A percentile compares a stretch with the other conserved stretches of the same genome.
Evolutionary conservation across 2,888 invertebrate species (phyloP).

Genomic region (Myopa testacea): DNA sequence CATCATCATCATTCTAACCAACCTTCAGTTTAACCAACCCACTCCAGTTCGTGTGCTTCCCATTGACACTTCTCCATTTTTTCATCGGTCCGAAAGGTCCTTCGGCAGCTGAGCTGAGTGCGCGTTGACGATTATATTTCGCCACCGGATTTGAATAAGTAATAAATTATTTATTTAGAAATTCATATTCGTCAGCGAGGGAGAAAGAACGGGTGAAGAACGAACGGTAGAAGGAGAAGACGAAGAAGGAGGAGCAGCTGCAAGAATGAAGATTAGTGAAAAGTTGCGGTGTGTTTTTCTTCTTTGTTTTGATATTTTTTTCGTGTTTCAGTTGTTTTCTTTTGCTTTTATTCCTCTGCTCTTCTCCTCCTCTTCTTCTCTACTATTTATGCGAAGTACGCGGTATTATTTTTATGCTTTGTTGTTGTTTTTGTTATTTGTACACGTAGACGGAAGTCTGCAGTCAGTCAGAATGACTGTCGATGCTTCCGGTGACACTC

Average conservation of each 20-base stretch:
- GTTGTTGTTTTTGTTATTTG: slow-evolving; percentile 35
- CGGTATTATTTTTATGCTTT: slow-evolving; percentile 51
- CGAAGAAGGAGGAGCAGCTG: slow-evolving; percentile 18
- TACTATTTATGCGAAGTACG: slow-evolving; percentile 59
- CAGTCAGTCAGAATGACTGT: neutral
- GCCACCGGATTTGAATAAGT: slow-evolving; percentile 58
- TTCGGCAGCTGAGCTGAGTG: slow-evolving; percentile 23
- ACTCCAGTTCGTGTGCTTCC: neutral
- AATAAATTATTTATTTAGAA: slow-evolving; percentile 60
- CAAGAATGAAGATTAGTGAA: slow-evolving; percentile 29
- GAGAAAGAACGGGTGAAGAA: neutral
- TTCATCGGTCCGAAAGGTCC: neutral
- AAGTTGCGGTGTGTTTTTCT: slow-evolving; percentile 25
- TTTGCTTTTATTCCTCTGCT: neutral
- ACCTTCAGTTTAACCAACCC: too few relatives aligned
- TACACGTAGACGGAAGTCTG: slow-evolving; percentile 4
- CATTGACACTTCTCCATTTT: neutral
- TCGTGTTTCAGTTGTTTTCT: slow-evolving; percentile 44
- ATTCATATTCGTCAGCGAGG: slow-evolving; percentile 33
- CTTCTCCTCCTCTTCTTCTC: neutral
- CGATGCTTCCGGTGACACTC: slow-evolving; percentile 47
- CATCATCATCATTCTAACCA: too few relatives aligned
- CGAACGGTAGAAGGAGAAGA: neutral
- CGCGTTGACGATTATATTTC: slow-evolving; percentile 55
- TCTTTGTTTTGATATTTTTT: slow-evolving; percentile 34